These are phyloP conservation scores for Lucilia cuprina DNA, from an alignment of 1,140 invertebrate species.

Conservation along the genomic window DNA sequence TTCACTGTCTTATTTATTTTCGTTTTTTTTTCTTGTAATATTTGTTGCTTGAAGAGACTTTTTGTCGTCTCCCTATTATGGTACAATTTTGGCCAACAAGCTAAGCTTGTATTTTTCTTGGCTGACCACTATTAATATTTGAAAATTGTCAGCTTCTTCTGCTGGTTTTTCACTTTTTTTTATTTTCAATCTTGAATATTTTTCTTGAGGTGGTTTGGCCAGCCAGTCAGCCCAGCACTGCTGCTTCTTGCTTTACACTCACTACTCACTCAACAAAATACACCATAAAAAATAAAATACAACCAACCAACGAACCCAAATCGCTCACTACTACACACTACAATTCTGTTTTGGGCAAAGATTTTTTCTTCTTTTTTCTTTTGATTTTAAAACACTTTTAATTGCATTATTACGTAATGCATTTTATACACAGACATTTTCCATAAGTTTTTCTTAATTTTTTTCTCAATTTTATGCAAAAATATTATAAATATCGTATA, in stretches of 20 bases:
- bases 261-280: constrained; percentile 12
- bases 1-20: constrained; percentile 12
- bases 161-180: constrained; percentile 31
- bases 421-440: constrained; percentile 22
- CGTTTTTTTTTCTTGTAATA: constrained; percentile 7
- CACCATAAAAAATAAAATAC: constrained; percentile 29
- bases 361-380: constrained; percentile 28
- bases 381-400: constrained; percentile 33
- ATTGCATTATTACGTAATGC: constrained; percentile 39
- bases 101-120: constrained; percentile 26
- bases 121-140: constrained; percentile 18
- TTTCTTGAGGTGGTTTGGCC: constrained; percentile 23
- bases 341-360: constrained; percentile 29
- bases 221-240: constrained; percentile 30
- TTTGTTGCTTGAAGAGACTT: constrained; percentile 22
- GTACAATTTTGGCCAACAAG: constrained; percentile 31
- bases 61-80: constrained; percentile 30
- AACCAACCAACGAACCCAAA: constrained; percentile 21
- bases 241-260: constrained; percentile 30
- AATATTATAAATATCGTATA: constrained; percentile 28
- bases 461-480: constrained; percentile 27
- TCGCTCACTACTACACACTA: constrained; percentile 34
- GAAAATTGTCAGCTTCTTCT: constrained; percentile 15
- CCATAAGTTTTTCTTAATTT: constrained; percentile 24
- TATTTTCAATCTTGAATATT: not conserved